Evolutionary conservation across 2,888 invertebrate species (phyloP).

Genomic region (Bhutanitis thaidina): DNA sequence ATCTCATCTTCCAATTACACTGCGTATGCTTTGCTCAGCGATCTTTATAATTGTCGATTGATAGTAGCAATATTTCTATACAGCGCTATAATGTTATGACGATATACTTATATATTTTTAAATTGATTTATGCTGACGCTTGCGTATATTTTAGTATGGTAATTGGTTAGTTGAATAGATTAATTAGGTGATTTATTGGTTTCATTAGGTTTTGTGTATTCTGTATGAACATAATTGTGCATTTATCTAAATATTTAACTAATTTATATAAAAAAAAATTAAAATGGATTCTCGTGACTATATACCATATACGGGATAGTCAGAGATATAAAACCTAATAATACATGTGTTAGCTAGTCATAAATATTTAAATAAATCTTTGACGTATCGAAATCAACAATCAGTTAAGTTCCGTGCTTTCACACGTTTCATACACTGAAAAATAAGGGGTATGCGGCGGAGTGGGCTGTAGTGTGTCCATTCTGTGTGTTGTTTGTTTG

Average conservation of each 20-base stretch:
- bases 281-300: too few species aligned
- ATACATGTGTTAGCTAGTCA: too few species aligned
- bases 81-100: constrained; percentile 20
- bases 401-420: too few species aligned
- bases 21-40: constrained; percentile 54
- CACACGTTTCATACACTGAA: too few species aligned
- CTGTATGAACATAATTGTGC: too few species aligned
- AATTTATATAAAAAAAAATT: too few species aligned
- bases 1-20: constrained; percentile 78
- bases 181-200: constrained; percentile 17
- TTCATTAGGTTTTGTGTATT: not conserved
- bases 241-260: too few species aligned
- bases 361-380: too few species aligned
- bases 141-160: constrained; percentile 8
- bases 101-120: constrained; percentile 9
- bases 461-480: not conserved
- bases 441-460: not conserved
- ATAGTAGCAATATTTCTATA: constrained; percentile 41
- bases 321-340: too few species aligned
- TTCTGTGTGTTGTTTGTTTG: constrained; percentile 21
- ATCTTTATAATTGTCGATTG: constrained; percentile 68
- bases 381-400: too few species aligned
- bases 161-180: constrained; percentile 3
- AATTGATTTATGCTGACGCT: constrained; percentile 14
- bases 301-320: too few species aligned